A percentile compares a stretch with the other conserved stretches of the same genome.
These are phyloP conservation scores for Taxidea taxus DNA, from an alignment of 2,113 vertebrate genomes.

Conservation along the genomic window DNA sequence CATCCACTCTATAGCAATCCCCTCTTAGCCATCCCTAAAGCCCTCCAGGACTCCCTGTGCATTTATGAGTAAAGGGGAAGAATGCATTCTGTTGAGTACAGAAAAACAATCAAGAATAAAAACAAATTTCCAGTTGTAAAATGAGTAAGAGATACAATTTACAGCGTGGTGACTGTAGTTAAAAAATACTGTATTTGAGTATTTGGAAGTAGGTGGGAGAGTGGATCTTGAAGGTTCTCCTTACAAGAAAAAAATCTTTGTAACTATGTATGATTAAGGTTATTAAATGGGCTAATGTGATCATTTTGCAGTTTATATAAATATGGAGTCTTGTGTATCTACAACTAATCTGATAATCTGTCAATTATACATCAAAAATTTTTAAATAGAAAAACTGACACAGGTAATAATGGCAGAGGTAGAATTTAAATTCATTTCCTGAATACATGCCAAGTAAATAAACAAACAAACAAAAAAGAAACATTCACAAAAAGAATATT, in stretches of 20 bases:
- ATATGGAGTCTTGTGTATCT: not conserved
- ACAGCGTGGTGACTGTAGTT: not conserved
- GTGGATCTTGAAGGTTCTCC: not conserved
- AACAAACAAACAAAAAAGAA: not conserved
- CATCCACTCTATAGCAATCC: not conserved
- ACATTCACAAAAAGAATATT: not conserved
- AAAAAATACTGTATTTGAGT: not conserved
- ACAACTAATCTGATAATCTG: not conserved
- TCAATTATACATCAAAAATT: not conserved
- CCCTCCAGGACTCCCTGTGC: not conserved
- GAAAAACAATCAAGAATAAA: not conserved
- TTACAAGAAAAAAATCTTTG: not conserved
- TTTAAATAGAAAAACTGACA: not conserved
- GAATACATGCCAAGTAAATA: not conserved
- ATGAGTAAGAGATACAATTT: not conserved
- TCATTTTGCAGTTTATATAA: not conserved
- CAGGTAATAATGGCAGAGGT: not conserved
- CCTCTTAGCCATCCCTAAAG: not conserved
- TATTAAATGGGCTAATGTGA: not conserved
- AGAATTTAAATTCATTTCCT: not conserved
- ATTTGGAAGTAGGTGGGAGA: not conserved
- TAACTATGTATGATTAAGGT: not conserved
- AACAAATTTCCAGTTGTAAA: not conserved
- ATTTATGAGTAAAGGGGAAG: not conserved
- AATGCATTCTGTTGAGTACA: not conserved